Conservation (phyloP, 2,888 invertebrate species). For the Cheilosia vulpina region DNA sequence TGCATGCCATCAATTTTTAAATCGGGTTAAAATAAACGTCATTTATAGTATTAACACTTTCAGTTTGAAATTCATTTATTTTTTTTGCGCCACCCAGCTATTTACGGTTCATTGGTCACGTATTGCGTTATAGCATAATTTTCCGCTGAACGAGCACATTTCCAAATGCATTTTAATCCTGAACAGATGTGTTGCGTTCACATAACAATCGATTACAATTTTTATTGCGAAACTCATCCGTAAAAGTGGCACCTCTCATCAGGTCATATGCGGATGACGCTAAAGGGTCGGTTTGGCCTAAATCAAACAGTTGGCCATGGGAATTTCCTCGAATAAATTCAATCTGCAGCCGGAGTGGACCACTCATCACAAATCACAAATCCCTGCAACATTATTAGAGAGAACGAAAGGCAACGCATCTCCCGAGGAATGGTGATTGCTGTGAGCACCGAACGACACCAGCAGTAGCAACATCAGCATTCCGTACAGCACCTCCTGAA, state of each 20-base stretch:
- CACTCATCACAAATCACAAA: constrained; percentile 56
- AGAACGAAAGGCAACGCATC: neutral
- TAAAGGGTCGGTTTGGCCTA: neutral
- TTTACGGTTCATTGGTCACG: neutral
- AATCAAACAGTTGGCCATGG: constrained; percentile 34
- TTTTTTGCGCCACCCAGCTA: neutral
- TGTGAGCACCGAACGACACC: constrained; percentile 4
- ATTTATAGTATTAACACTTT: too few species aligned
- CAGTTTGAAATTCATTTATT: neutral
- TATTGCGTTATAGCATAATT: neutral
- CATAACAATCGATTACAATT: neutral
- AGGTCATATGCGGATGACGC: too few species aligned
- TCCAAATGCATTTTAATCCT: neutral
- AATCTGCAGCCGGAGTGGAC: constrained; percentile 2
- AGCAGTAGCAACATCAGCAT: constrained; percentile 11
- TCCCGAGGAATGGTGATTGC: constrained; percentile 13
- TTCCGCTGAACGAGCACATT: neutral
- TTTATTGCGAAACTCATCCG: constrained; percentile 5
- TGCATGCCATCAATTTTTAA: too few species aligned
- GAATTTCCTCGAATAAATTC: constrained; percentile 42
- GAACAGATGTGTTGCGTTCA: neutral
- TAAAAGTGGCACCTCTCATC: neutral
- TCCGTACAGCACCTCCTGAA: neutral
- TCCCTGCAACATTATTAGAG: constrained; percentile 45
- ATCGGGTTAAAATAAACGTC: too few species aligned